Conservation (phyloP, 2,797 vertebrate genomes). For the Manis javanica region DNA sequence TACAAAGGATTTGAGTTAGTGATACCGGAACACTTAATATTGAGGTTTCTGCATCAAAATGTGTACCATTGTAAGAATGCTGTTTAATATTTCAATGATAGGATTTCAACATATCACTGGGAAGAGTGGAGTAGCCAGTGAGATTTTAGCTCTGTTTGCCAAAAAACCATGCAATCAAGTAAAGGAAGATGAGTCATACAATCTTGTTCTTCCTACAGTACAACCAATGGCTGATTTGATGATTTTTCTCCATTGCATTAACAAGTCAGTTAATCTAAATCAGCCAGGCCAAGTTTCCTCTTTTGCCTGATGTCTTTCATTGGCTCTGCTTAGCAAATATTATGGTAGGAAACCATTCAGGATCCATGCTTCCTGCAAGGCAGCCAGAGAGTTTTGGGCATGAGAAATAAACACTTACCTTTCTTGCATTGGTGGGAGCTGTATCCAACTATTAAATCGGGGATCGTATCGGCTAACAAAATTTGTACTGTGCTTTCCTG, state of each 20-base stretch:
- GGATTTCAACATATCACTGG: neutral
- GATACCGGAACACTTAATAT: slow-evolving; percentile 6
- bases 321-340: neutral
- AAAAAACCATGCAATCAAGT: slow-evolving; percentile 50
- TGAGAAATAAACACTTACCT: slow-evolving; percentile 89
- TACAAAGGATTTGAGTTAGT: neutral
- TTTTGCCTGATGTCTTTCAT: neutral
- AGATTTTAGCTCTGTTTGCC: neutral
- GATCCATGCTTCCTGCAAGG: slow-evolving; percentile 45
- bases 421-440: slow-evolving; percentile 99
- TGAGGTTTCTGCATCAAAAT: slow-evolving; percentile 26
- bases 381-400: slow-evolving; percentile 66
- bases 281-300: neutral
- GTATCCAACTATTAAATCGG: slow-evolving; percentile 99
- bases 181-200: neutral
- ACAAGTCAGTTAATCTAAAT: neutral
- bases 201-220: slow-evolving; percentile 38
- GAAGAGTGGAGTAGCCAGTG: neutral
- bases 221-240: slow-evolving; percentile 28
- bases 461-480: slow-evolving; percentile 99
- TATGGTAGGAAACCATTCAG: slow-evolving; percentile 49
- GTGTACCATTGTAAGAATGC: neutral
- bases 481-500: slow-evolving; percentile 99
- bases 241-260: slow-evolving; percentile 44
- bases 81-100: slow-evolving; percentile 34